phyloP scores from a whole-genome alignment of 2,113 vertebrate genomes.

The Apeltes quadracus region DNA sequence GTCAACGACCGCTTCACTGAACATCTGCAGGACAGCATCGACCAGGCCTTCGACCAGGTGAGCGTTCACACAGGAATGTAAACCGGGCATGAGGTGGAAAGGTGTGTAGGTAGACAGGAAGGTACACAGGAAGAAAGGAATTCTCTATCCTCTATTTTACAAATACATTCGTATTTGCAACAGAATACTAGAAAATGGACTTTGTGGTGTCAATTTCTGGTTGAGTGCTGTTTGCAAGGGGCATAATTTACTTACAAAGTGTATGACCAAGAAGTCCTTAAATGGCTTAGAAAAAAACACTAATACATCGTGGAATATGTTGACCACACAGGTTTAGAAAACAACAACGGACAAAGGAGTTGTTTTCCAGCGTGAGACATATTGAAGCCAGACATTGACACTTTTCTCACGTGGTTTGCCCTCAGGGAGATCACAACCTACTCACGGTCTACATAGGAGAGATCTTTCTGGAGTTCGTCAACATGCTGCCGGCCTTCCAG shows the following conservation, averaged over 20 bases:
- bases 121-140: neutral
- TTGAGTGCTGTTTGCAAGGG: neutral
- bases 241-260: neutral
- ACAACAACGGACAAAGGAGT: neutral
- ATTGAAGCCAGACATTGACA: neutral
- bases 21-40: slow-evolving; percentile 89
- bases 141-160: too few relatives aligned
- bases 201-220: too few relatives aligned
- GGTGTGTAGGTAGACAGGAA: neutral
- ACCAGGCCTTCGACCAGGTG: slow-evolving; percentile 89
- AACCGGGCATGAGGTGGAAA: too few relatives aligned
- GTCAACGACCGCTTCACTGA: slow-evolving; percentile 89
- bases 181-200: too few relatives aligned
- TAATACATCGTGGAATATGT: neutral
- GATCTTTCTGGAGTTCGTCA: slow-evolving; percentile 92
- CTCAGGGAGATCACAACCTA: slow-evolving; percentile 89
- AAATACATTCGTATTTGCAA: too few relatives aligned
- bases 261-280: neutral
- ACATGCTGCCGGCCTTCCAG: slow-evolving; percentile 94
- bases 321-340: neutral
- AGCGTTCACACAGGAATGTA: neutral
- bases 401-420: slow-evolving; percentile 18
- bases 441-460: slow-evolving; percentile 90
- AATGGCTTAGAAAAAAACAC: neutral
- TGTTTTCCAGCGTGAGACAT: neutral